Evolutionary conservation across 2,888 invertebrate species (phyloP), one percentile per base, ranked within the genome.

Genomic region (Carcina quercana): DNA sequence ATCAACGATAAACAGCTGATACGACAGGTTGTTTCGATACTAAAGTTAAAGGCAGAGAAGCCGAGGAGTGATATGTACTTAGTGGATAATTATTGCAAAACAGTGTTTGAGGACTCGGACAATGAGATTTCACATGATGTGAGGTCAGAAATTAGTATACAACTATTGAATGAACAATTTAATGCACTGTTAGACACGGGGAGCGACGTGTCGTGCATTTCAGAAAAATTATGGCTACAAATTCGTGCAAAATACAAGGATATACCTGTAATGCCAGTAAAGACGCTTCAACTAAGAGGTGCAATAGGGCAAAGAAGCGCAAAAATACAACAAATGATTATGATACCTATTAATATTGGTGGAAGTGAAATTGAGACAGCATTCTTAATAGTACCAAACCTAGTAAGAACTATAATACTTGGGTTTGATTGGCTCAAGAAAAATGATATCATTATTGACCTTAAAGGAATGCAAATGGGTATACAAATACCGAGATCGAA

Each of bases 251-350:
- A 28, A 6, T 5, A 24, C 19, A 8, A 3, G 6, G 8, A 28
- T 3, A 5, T 33, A 8, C 28, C 28, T 7, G 5, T 28, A 5
- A 13, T 33, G 12, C 33, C 33, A 7, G 13, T 28, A 13, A 33
- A 28, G 8, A n/a, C 33, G 1, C 11, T 33, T 11, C 15, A 28
- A 14, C 15, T 33, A n/a, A 22, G 17, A 12, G 17, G 17, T 2
- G 33, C 33, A 5, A 25, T 28, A 17, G 33, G 33, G 2, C 28
- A 33, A 4, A 33, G 28, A 13, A 33, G 33, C n/a, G 8, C 13
- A 8, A 14, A 26, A 2, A 24, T 28, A n/a, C 8, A 14, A 10
- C n/a, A 13, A 5, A 17, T 33, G 5, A 12, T 28, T 8, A 1
- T 20, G 3, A 17, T 33, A 20, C 33, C 28, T 1, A 5, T 33